Conservation (phyloP, 2,888 invertebrate species). For the Cinara cedri region DNA sequence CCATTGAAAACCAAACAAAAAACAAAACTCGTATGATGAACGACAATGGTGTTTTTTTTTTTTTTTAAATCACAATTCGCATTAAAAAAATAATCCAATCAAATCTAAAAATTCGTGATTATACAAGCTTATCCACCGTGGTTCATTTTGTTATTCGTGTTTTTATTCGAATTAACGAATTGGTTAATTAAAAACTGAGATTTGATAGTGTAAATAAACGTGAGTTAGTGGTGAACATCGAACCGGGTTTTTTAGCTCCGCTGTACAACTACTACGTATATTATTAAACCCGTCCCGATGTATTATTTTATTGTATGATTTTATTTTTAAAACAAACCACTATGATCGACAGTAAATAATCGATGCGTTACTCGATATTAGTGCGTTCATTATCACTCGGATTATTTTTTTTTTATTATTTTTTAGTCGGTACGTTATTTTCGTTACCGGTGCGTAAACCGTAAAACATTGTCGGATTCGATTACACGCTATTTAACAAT, state of each 20-base stretch:
- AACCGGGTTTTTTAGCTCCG: neutral
- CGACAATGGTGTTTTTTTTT: too few species aligned
- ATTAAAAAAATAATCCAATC: too few species aligned
- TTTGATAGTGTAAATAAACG: neutral
- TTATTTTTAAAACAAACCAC: too few species aligned
- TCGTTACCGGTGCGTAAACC: neutral
- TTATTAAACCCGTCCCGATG: too few species aligned
- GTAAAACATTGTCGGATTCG: constrained; percentile 2
- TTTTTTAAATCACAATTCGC: too few species aligned
- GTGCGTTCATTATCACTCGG: neutral
- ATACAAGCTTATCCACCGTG: neutral
- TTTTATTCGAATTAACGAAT: neutral
- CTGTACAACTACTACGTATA: too few species aligned
- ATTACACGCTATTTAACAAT: constrained; percentile 14
- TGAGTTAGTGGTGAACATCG: neutral
- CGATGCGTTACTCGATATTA: too few species aligned
- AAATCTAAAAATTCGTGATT: too few species aligned
- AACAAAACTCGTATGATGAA: too few species aligned
- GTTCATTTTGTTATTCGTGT: too few species aligned
- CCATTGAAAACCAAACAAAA: too few species aligned
- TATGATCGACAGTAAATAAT: neutral
- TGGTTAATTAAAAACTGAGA: neutral
- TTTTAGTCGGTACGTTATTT: neutral
- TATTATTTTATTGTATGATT: too few species aligned
- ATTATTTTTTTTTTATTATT: neutral